These are phyloP conservation scores for Dromas ardeola DNA, from an alignment of 2,113 vertebrate species.

Conservation along the genomic window DNA sequence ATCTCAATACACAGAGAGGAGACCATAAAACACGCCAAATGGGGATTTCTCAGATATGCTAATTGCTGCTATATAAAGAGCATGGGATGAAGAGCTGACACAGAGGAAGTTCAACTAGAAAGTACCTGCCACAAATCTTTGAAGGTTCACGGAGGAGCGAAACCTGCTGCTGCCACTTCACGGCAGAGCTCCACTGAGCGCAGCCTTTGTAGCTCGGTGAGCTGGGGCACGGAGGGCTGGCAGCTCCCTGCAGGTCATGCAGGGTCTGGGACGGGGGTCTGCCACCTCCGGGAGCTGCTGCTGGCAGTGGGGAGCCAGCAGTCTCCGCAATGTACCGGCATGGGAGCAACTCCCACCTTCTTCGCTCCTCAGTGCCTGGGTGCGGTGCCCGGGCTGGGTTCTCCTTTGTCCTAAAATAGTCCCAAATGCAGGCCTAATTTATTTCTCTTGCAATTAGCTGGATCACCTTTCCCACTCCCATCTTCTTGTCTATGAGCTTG, in stretches of 20 bases:
- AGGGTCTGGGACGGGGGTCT: background rate
- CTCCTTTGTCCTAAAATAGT: background rate
- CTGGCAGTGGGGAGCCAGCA: background rate
- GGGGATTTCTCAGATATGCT: constrained; percentile 64
- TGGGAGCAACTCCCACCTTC: background rate
- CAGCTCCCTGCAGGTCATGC: background rate
- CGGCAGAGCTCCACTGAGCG: background rate
- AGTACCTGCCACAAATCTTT: constrained; percentile 37
- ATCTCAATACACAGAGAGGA: constrained; percentile 39
- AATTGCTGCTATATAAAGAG: constrained; percentile 60
- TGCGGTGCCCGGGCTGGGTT: background rate
- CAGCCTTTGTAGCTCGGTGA: background rate
- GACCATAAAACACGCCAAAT: constrained; percentile 47
- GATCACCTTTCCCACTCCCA: background rate
- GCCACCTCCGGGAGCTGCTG: background rate
- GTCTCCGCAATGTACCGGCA: accelerated
- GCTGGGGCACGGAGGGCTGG: background rate
- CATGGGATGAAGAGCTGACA: background rate
- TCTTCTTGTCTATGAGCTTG: background rate
- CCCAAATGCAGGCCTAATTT: background rate
- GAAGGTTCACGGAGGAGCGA: background rate
- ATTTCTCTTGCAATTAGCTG: background rate
- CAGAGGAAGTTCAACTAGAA: constrained; percentile 19
- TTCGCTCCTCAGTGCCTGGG: accelerated
- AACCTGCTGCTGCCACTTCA: constrained; percentile 1